Base-by-base conservation (phyloP, 2,888 invertebrate species). In the Acholoe squamosa region DNA sequence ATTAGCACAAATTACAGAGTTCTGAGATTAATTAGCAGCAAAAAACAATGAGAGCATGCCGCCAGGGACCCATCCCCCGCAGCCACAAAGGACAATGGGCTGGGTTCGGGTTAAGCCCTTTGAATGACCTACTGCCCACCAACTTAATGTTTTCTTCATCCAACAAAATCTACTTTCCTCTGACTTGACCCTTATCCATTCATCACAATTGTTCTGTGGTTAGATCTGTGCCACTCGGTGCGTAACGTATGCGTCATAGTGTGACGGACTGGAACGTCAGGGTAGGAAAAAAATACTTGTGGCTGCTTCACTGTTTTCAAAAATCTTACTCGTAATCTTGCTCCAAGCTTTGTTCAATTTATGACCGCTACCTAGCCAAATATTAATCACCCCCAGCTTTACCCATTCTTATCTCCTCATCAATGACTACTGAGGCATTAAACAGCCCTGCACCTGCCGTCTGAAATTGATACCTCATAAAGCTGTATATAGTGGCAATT, bases 1-100 rank as follows among this genome's bases (percentile, higher is more conserved):
- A 86, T 86, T 86, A 86, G 86, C 86, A 56, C 86, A 86, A 86
- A 86, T 86, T 86, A 86, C 86, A 86, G 86, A 54, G 86, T n/a
- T 86, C 5, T 22, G 86, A 56, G 86, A 86, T 86, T 86, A 86
- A 86, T 86, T 86, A 86, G 86, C 54, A 28, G 52, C 54, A 86
- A 86, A 86, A 86, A 86, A 86, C 86, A 86, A 52, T 22, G 86
- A 86, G 86, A 28, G 16, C 16, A 14, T 25, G 28, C 31, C 52
- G 86, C 28, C 52, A 7, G 86, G 52, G 86, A 28, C 14, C 86
- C n/a, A 86, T 54, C 86, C 16, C 28, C 28, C 25, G 31, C 25
- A 33, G 54, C 86, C 86, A 28, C 86, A 86, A 28, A 52, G 19
- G 86, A 56, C 86, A 86, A 52, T 52, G 86, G 10, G 25, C 52